phyloP scores from a whole-genome alignment of 2,113 vertebrate genomes.

The Proterorhinus semilunaris region DNA sequence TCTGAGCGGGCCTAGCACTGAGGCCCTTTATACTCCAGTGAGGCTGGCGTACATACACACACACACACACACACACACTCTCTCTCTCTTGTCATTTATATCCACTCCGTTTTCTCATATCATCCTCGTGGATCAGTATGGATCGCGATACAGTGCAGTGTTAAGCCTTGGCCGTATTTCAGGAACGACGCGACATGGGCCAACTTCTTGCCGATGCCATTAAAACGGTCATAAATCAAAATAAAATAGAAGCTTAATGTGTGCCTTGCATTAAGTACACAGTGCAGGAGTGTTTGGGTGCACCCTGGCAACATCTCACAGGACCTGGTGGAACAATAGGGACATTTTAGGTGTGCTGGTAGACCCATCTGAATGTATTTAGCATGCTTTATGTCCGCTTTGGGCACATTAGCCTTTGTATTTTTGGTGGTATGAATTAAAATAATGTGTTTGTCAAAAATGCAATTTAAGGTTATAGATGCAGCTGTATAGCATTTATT shows the following conservation, averaged over 20 bases:
- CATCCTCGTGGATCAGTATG: constrained; percentile 47
- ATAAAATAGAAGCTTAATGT: constrained; percentile 25
- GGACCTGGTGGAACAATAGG: neutral
- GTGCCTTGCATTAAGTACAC: constrained; percentile 31
- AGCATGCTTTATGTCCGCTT: no score
- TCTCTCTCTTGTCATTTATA: constrained; percentile 43
- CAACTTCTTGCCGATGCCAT: constrained; percentile 53
- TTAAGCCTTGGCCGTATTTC: constrained; percentile 35
- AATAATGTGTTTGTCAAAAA: no score
- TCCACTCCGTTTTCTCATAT: constrained; percentile 47
- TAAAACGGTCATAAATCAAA: constrained; percentile 51
- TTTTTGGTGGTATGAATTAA: no score
- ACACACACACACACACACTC: constrained; percentile 19
- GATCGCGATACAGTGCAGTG: constrained; percentile 37
- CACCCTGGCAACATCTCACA: constrained; percentile 4
- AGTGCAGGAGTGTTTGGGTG: constrained; percentile 13
- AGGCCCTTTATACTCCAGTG: constrained; percentile 70
- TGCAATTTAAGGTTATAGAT: no score
- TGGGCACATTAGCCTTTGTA: no score
- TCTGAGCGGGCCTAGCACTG: constrained; percentile 63
- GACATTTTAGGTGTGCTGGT: neutral
- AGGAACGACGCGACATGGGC: constrained; percentile 15
- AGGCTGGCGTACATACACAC: constrained; percentile 32
- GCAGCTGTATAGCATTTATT: no score
- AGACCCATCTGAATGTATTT: no score